Evolutionary conservation across 2,888 invertebrate species (phyloP).

Genomic region (Ryuthela nishihirai): DNA sequence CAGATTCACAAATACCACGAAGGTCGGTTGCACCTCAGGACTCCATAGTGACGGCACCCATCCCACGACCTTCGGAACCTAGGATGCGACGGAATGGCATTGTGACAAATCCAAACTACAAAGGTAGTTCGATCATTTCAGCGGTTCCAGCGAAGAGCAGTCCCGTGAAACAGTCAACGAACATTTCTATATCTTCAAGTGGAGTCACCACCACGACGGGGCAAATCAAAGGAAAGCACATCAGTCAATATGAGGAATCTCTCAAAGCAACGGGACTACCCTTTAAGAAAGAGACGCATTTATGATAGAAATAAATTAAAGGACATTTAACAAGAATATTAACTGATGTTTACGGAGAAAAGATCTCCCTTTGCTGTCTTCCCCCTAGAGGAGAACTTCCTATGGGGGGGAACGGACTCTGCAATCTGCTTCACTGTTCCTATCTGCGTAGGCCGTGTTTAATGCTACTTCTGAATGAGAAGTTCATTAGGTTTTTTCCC

Average conservation of each 20-base stretch:
- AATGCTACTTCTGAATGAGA: no score
- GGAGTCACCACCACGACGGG: constrained; percentile 12
- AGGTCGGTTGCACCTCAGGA: constrained; percentile 20
- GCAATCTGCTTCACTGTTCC: no score
- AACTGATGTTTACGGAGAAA: no score
- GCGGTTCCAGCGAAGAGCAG: constrained; percentile 55
- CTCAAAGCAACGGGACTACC: constrained; percentile 55
- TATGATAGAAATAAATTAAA: no score
- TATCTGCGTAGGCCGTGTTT: no score
- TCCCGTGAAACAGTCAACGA: constrained; percentile 16
- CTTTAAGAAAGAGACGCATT: constrained; percentile 79
- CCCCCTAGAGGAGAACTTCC: no score
- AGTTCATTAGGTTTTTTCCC: no score
- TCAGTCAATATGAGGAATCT: constrained; percentile 35
- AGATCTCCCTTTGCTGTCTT: no score
- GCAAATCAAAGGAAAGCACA: constrained; percentile 21
- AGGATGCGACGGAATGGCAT: constrained; percentile 50
- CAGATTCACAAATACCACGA: constrained; percentile 18
- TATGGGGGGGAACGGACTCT: no score
- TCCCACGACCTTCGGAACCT: constrained; percentile 49
- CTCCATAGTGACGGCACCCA: constrained; percentile 20
- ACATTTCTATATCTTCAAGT: neutral
- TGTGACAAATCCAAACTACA: constrained; percentile 52
- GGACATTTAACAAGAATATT: no score
- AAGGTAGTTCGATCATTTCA: constrained; percentile 33